Evolutionary conservation across 2,113 vertebrate species (phyloP).

Genomic region (Lophius piscatorius): DNA sequence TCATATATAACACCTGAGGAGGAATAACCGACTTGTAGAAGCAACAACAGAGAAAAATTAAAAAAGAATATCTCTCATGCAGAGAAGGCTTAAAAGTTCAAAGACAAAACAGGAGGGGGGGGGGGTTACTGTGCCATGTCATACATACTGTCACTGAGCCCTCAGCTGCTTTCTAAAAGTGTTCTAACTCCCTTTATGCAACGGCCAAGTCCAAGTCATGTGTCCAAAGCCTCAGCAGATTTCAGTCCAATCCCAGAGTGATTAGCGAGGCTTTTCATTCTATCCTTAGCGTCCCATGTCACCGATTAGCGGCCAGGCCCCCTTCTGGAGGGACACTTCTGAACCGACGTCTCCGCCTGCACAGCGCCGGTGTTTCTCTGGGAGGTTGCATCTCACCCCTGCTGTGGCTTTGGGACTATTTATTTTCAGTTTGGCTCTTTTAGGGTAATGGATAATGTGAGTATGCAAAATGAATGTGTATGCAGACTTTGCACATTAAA

Average conservation of each 20-base stretch:
- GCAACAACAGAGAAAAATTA: no score
- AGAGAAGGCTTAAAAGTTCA: no score
- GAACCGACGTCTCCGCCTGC: slow-evolving; percentile 44
- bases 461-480: slow-evolving; percentile 38
- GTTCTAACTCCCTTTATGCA: slow-evolving; percentile 71
- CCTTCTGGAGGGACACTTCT: slow-evolving; percentile 50
- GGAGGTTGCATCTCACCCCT: slow-evolving; percentile 16
- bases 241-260: slow-evolving; percentile 81
- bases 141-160: slow-evolving; percentile 26
- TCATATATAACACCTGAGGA: no score
- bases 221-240: slow-evolving; percentile 81
- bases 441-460: slow-evolving; percentile 57
- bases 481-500: neutral
- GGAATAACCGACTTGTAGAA: no score
- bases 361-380: slow-evolving; percentile 13
- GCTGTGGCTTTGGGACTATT: slow-evolving; percentile 21
- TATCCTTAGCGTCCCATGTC: slow-evolving; percentile 85
- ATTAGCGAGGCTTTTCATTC: slow-evolving; percentile 88
- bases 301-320: slow-evolving; percentile 80
- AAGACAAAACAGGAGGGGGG: no score
- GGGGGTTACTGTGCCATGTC: slow-evolving; percentile 33
- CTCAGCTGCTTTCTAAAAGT: slow-evolving; percentile 35
- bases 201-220: slow-evolving; percentile 67
- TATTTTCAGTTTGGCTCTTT: slow-evolving; percentile 1
- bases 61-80: no score